Evolutionary conservation across 2,113 vertebrate genomes (phyloP).

Genomic region (Camelus bactrianus): DNA sequence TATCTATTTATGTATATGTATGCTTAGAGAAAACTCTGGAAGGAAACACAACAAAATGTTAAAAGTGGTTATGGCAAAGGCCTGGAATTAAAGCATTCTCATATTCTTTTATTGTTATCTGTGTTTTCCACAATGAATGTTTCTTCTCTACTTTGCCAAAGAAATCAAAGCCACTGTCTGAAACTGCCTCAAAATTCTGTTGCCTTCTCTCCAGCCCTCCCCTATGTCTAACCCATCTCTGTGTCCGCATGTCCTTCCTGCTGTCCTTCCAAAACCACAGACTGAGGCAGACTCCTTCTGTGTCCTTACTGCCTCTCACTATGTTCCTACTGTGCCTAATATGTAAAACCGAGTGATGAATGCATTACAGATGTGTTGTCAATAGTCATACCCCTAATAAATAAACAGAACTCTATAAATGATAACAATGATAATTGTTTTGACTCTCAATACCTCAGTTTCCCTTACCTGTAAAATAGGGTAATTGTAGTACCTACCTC

Average conservation of each 20-base stretch:
- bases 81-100: slow-evolving; percentile 20
- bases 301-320: neutral
- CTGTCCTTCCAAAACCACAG: neutral
- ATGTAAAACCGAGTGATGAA: neutral
- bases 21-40: neutral
- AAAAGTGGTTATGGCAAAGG: neutral
- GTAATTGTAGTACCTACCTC: neutral
- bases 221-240: neutral
- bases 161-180: neutral
- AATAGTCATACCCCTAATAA: neutral
- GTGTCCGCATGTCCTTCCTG: neutral
- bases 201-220: neutral
- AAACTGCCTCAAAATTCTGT: neutral
- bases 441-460: neutral
- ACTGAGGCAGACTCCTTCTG: neutral
- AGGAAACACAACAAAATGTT: neutral
- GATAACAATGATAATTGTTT: neutral
- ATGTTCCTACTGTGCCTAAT: neutral
- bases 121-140: neutral
- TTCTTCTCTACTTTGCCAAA: slow-evolving; percentile 30
- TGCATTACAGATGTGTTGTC: neutral
- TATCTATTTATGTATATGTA: neutral
- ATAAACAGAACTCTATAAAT: neutral
- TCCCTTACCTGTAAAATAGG: neutral
- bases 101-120: slow-evolving; percentile 29